phyloP scores from a whole-genome alignment of 2,797 vertebrate species.

The Erethizon dorsatum region DNA sequence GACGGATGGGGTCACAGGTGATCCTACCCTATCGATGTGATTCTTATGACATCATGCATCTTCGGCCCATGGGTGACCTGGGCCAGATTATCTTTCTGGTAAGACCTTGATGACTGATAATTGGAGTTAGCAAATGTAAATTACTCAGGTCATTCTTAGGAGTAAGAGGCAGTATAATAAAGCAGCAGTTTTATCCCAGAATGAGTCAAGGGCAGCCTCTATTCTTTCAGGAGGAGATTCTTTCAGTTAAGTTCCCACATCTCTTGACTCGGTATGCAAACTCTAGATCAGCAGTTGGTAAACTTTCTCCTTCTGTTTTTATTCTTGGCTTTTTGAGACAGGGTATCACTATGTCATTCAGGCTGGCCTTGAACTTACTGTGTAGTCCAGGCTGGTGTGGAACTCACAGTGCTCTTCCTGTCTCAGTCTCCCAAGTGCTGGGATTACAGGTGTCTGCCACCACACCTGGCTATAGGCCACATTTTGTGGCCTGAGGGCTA shows the following conservation, averaged over 20 bases:
- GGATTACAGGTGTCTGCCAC: neutral
- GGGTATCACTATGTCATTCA: neutral
- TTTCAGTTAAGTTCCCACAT: neutral
- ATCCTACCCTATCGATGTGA: constrained; percentile 96
- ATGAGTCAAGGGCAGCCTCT: neutral
- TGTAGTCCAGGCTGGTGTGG: neutral
- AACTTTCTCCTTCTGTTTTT: neutral
- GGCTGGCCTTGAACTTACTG: too few relatives aligned
- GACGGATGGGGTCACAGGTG: constrained; percentile 96
- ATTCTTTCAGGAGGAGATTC: neutral
- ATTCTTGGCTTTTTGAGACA: neutral
- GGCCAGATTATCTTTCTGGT: constrained; percentile 97
- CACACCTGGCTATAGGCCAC: neutral
- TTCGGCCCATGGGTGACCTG: constrained; percentile 97
- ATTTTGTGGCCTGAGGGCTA: neutral
- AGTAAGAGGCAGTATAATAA: neutral
- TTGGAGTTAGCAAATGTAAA: neutral
- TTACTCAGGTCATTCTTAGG: neutral
- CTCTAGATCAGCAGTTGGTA: neutral
- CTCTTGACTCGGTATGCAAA: neutral
- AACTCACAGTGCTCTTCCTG: neutral
- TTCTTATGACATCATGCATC: constrained; percentile 95
- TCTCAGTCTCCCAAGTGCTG: neutral
- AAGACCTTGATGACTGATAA: constrained; percentile 78
- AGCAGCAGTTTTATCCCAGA: neutral